These are phyloP conservation scores for Xenopus petersii DNA, from an alignment of 2,797 vertebrate species.

Conservation along the genomic window DNA sequence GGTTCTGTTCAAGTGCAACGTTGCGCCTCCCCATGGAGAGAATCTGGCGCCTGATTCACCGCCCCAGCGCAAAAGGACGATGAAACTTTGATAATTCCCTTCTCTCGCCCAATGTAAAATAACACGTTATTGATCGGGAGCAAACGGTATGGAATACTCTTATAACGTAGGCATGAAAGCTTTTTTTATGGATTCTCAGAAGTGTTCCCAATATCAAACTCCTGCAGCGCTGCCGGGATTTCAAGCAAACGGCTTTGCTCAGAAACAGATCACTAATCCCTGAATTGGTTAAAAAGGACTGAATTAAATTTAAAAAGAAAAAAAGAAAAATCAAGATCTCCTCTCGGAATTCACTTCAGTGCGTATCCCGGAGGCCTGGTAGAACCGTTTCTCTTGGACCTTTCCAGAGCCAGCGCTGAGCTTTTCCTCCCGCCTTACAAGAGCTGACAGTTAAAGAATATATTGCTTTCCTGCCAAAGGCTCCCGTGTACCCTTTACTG, in stretches of 20 bases:
- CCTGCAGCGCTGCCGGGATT: conserved; percentile 16
- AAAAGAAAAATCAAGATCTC: conserved; percentile 7
- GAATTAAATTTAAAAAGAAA: background rate
- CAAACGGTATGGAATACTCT: conserved; percentile 19
- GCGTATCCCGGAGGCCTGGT: conserved; percentile 19
- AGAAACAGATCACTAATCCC: background rate
- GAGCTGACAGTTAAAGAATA: conserved; percentile 26
- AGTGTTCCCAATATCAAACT: conserved; percentile 4
- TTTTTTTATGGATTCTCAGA: background rate
- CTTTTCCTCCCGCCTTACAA: conserved; percentile 22
- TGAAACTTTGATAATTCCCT: conserved; percentile 43
- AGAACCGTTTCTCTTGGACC: conserved; percentile 25
- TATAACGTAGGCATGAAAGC: conserved; percentile 37
- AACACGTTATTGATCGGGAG: conserved; percentile 39
- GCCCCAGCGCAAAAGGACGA: conserved; percentile 25
- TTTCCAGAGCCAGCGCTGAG: conserved; percentile 15
- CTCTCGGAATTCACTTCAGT: conserved; percentile 14
- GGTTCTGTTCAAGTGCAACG: conserved; percentile 1
- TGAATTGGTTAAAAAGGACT: conserved; percentile 28
- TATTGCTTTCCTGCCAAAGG: conserved; percentile 42
- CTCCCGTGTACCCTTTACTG: conserved; percentile 18
- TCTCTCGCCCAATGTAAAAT: conserved; percentile 35
- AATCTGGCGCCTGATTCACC: conserved; percentile 21
- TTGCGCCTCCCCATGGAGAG: conserved; percentile 18
- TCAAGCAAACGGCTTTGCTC: conserved; percentile 1